Base-by-base conservation (phyloP, 2,888 invertebrate genomes). In the Charanyca ferruginea region DNA sequence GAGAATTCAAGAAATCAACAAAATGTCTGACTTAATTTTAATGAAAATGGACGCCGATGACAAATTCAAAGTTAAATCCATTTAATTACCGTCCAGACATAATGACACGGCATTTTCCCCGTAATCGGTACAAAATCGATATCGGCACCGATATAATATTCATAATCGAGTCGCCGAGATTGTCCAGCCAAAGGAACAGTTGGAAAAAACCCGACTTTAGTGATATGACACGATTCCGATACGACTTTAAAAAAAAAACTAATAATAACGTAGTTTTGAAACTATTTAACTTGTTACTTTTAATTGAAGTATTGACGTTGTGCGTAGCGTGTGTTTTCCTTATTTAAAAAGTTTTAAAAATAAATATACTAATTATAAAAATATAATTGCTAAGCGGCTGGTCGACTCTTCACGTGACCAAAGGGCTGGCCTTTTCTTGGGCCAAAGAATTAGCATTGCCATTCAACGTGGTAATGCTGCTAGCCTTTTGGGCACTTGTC, bases 171-270 rank as follows among this genome's bases (percentile, higher is more conserved):
- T 83, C 83, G 85, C 80, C 83, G 87, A 85, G 90, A 90, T 91
- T 90, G 88, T 82, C 73, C 77, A 83, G 87, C 84, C 89, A 88
- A 88, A 89, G 89, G 87, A 90, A 91, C 89, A 16, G 67, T 54
- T 84, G 85, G 77, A 80, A 83, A 87, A 66, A 67, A 62, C 63
- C 3, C 67, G 42, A 22, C 79, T 87, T 81, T 77, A 0, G 49
- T 0, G 0, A 0, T 1, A 71, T 87, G 87, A 87, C 58, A 77
- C 83, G 85, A 80, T 32, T 23, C n/a, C 66, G 73, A 65, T 20
- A 59, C 60, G 68, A 80, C 59, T 35, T 35, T 1, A 13, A 4
- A 35, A 5, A 9, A 28, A 28, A 28, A 28, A 6, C 8, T 28
- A 0, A n/a, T n/a, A n/a, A n/a, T n/a, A n/a, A n/a, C n/a, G n/a